Evolutionary conservation across 2,113 vertebrate genomes (phyloP).

Genomic region (Ciconia boyciana): DNA sequence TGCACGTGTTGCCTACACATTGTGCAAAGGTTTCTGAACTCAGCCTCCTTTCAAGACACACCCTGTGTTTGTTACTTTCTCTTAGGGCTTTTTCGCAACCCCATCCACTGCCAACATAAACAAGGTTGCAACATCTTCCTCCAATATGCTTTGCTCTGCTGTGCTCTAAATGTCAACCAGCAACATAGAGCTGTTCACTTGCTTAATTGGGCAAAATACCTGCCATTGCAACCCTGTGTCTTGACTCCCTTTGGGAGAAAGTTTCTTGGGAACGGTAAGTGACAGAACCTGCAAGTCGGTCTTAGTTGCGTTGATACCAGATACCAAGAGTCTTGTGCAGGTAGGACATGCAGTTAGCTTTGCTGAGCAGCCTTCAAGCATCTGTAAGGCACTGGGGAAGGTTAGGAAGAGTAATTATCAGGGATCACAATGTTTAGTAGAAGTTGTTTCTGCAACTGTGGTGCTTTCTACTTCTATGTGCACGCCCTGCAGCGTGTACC

Average conservation of each 20-base stretch:
- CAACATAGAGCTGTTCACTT: background rate
- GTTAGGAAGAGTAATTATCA: background rate
- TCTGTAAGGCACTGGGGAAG: background rate
- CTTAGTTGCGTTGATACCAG: background rate
- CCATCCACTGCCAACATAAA: conserved; percentile 32
- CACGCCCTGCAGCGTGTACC: accelerated
- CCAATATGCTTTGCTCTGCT: background rate
- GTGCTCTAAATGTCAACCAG: background rate
- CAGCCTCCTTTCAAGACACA: background rate
- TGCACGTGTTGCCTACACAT: background rate
- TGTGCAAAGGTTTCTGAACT: conserved; percentile 47
- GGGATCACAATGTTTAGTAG: background rate
- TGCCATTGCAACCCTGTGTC: background rate
- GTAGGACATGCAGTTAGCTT: background rate
- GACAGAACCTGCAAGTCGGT: background rate
- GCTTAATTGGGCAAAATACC: background rate
- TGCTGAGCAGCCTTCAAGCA: background rate
- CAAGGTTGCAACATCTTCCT: conserved; percentile 35
- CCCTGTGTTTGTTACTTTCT: conserved; percentile 63
- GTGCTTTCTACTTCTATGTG: background rate
- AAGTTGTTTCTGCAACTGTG: background rate
- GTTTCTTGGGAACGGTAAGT: background rate
- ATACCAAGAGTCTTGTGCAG: background rate
- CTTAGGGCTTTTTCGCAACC: conserved; percentile 52
- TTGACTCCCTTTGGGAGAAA: background rate